These are phyloP conservation scores for Euglossa dilemma DNA, from an alignment of 1,140 invertebrate species.

Conservation along the genomic window DNA sequence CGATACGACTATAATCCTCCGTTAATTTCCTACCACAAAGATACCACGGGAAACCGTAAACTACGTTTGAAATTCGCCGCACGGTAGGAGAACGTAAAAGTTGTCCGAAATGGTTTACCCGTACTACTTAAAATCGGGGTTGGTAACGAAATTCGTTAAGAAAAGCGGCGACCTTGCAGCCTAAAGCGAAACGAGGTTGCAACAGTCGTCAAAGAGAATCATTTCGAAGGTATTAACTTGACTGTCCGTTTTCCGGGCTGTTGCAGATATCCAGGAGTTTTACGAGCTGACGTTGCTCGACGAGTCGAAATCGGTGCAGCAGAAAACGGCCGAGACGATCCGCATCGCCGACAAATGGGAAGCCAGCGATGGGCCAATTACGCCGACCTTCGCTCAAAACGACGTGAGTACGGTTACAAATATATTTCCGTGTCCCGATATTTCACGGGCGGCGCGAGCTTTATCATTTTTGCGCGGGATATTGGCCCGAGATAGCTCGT, in stretches of 20 bases:
- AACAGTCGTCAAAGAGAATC: not conserved
- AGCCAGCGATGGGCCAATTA: constrained; percentile 86
- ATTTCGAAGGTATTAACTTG: constrained; percentile 47
- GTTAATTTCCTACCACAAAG: too few species aligned
- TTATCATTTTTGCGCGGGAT: constrained; percentile 1
- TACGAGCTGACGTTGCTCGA: constrained; percentile 98
- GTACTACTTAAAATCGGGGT: too few species aligned
- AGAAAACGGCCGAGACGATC: constrained; percentile 97
- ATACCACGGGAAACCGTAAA: too few species aligned
- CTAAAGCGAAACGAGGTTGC: not conserved
- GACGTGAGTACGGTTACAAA: constrained; percentile 83
- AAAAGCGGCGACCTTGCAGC: not conserved
- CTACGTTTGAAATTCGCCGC: too few species aligned
- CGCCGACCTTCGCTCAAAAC: constrained; percentile 84
- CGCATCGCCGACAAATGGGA: constrained; percentile 98
- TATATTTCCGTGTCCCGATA: constrained; percentile 24
- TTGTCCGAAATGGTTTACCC: too few species aligned
- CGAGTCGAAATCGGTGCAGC: constrained; percentile 96
- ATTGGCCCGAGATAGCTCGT: not conserved
- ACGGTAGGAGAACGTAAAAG: too few species aligned
- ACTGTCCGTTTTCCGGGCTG: constrained; percentile 50
- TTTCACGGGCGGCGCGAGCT: not conserved
- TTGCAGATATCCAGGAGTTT: constrained; percentile 99
- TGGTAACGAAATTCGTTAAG: too few species aligned
- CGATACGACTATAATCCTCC: too few species aligned